These are phyloP conservation scores for Epinephelus coioides DNA, from an alignment of 2,797 vertebrate genomes.

Conservation along the genomic window DNA sequence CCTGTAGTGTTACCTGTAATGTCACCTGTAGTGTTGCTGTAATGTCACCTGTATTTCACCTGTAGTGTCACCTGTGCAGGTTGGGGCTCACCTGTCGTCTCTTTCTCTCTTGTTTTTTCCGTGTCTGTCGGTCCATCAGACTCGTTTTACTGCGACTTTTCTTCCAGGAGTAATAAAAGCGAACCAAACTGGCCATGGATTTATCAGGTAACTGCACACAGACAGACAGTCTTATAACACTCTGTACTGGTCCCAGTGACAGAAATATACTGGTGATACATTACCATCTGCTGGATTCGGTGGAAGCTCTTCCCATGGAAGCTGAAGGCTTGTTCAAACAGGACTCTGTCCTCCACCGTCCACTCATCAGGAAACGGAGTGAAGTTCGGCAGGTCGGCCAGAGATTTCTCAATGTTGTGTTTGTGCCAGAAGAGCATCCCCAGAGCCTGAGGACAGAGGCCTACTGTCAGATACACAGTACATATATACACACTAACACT, in stretches of 20 bases:
- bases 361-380: conserved; percentile 98
- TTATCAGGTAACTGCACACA: conserved; percentile 92
- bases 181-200: conserved; percentile 95
- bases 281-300: conserved; percentile 98
- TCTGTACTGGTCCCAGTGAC: rapidly evolving
- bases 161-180: conserved; percentile 99
- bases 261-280: neutral
- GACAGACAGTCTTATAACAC: neutral
- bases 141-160: conserved; percentile 97
- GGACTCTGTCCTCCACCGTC: conserved; percentile 97
- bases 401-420: conserved; percentile 96
- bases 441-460: conserved; percentile 86
- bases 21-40: neutral
- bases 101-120: conserved; percentile 93
- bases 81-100: conserved; percentile 90
- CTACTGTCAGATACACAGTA: neutral
- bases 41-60: neutral
- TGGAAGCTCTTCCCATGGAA: conserved; percentile 98
- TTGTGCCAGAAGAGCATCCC: conserved; percentile 99
- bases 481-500: too few species aligned
- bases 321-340: conserved; percentile 97
- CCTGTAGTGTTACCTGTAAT: neutral
- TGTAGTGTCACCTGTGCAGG: neutral
- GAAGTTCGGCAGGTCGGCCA: conserved; percentile 97
- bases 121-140: conserved; percentile 95